phyloP scores from a whole-genome alignment of 2,113 vertebrate species.

The Empidonax traillii region DNA sequence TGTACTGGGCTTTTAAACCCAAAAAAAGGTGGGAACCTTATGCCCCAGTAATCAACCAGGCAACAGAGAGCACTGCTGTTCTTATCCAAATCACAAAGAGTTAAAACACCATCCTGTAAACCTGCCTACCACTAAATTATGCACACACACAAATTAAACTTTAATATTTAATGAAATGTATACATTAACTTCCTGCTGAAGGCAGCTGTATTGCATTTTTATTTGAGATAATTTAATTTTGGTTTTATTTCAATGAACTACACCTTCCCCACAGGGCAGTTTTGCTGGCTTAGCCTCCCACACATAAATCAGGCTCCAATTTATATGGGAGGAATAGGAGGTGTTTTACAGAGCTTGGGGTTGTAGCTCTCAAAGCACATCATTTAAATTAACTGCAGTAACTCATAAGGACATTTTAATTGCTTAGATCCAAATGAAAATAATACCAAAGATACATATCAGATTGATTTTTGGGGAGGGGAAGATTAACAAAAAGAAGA shows the following conservation, averaged over 20 bases:
- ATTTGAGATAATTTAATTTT: constrained; percentile 82
- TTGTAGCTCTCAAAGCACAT: constrained; percentile 10
- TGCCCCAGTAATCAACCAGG: neutral
- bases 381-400: constrained; percentile 53
- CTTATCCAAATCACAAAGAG: neutral
- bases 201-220: constrained; percentile 80
- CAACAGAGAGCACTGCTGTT: neutral
- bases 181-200: constrained; percentile 82
- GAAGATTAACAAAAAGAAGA: constrained; percentile 2
- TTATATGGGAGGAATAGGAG: constrained; percentile 64
- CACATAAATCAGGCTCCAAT: constrained; percentile 78
- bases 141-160: constrained; percentile 76
- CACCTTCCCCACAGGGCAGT: constrained; percentile 71
- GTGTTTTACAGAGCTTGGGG: constrained; percentile 44
- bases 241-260: constrained; percentile 80
- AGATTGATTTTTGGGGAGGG: constrained; percentile 38
- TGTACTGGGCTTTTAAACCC: neutral
- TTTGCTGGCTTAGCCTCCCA: constrained; percentile 66
- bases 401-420: constrained; percentile 68
- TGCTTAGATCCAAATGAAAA: constrained; percentile 54
- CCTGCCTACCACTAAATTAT: constrained; percentile 18
- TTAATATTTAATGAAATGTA: constrained; percentile 90
- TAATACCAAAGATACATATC: neutral
- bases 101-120: neutral
- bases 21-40: neutral